Evolutionary conservation across 2,797 vertebrate species (phyloP).

Genomic region (Coreius guichenoti): DNA sequence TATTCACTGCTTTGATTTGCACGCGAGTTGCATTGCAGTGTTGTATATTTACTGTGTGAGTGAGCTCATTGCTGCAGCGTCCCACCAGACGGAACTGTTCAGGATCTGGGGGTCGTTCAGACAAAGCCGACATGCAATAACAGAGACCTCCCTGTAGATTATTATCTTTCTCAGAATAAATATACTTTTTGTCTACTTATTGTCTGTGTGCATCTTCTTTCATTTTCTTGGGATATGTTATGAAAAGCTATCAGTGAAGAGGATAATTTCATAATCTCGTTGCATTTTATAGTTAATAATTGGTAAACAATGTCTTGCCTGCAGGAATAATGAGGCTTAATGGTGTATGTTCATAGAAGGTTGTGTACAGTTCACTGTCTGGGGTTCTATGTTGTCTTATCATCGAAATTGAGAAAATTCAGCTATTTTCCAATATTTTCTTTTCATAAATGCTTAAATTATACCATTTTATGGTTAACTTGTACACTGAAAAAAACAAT

Average conservation of each 20-base stretch:
- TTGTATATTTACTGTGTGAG: constrained; percentile 40
- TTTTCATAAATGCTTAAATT: neutral
- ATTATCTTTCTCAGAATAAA: constrained; percentile 76
- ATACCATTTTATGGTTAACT: neutral
- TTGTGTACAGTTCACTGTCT: constrained; percentile 10
- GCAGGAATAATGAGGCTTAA: neutral
- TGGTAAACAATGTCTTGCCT: constrained; percentile 10
- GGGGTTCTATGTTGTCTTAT: neutral
- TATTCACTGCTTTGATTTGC: constrained; percentile 40
- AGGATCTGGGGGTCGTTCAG: constrained; percentile 36
- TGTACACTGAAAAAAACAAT: no score
- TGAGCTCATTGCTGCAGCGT: constrained; percentile 39
- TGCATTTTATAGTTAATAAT: constrained; percentile 25
- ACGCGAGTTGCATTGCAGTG: constrained; percentile 36
- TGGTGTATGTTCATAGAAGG: neutral
- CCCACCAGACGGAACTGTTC: constrained; percentile 39
- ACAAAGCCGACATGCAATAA: constrained; percentile 48
- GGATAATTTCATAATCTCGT: constrained; percentile 3
- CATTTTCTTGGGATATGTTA: constrained; percentile 16
- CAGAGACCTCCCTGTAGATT: constrained; percentile 68
- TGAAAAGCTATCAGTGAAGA: neutral
- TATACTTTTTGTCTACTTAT: constrained; percentile 57
- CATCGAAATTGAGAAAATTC: neutral
- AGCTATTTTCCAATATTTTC: neutral
- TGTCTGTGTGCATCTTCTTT: constrained; percentile 17